Evolutionary conservation across 2,113 vertebrate species (phyloP), one percentile per base, ranked within the genome.

Genomic region (Semnornis frantzii): DNA sequence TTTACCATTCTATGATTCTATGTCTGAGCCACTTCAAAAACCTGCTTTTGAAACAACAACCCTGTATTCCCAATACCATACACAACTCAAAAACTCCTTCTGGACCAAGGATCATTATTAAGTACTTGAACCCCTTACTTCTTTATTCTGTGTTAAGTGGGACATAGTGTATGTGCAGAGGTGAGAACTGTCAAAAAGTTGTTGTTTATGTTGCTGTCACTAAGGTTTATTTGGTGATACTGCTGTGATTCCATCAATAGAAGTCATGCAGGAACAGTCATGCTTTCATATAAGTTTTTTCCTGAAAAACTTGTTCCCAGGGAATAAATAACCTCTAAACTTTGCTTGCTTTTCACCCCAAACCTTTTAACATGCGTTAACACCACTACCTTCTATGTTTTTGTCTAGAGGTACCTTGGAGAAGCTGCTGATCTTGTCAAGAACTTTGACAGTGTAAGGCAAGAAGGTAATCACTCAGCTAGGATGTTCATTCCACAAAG

Each of bases 11-110:
- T 39, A 39, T 39, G 37, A 39, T 39, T 39, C 37, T 39, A 39
- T 39, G 76, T 90, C 70, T 37, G 60, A 89, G 48, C 50, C 50
- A 14, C 85, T 94, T 71, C 19, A 21, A 81, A 89, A 80, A 78
- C 39, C 70, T 48, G 37, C 16, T 69, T 83, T 92, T 91, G 2
- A 70, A 82, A 86, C 31, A 15, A 27, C 65, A 64, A 15, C 85
- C 12, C 8, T 0, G 0, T 23, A 13, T 39, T 37, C 18, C 17
- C 23, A 20, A 85, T 18, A 18, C 18, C 39, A 10, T 6, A 78
- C 37, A 28, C 20, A 55, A 50, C 25, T 52, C 54, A 28, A 48
- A 72, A 72, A 52, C 70, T 55, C 17, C 71, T 85, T 69, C 30
- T 65, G 73, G 33, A 19, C 27, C n/a, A 58, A 90, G 69, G 59